phyloP scores from a whole-genome alignment of 2,888 invertebrate species.

The Hyposoter didymator region DNA sequence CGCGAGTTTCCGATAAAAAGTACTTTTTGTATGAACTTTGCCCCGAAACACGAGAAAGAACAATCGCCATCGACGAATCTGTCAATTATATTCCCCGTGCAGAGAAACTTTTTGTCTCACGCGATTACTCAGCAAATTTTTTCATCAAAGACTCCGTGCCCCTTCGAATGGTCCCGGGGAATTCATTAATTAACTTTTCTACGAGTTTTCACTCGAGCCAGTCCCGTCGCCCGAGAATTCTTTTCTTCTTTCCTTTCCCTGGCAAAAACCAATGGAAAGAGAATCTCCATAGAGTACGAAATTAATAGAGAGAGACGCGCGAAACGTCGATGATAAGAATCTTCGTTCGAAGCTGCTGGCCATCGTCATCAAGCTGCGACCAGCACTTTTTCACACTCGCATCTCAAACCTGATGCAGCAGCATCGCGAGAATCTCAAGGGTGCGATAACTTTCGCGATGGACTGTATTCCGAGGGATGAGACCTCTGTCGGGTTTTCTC shows the following conservation, averaged over 20 bases:
- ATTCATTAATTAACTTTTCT: constrained; percentile 67
- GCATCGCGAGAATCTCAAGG: constrained; percentile 67
- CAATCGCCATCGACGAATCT: constrained; percentile 11
- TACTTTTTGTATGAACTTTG: too few species aligned
- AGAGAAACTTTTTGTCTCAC: constrained; percentile 50
- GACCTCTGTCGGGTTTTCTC: constrained; percentile 74
- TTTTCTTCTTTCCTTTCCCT: neutral
- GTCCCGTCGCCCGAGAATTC: neutral
- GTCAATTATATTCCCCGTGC: constrained; percentile 37
- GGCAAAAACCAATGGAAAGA: neutral
- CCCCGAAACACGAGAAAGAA: too few species aligned
- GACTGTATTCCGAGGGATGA: constrained; percentile 73
- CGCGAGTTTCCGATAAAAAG: too few species aligned
- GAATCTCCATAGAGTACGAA: constrained; percentile 28
- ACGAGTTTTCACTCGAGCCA: constrained; percentile 48
- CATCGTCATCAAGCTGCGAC: constrained; percentile 19
- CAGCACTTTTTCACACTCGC: constrained; percentile 58
- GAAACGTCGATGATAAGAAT: constrained; percentile 21
- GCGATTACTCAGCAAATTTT: constrained; percentile 47
- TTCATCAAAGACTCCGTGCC: constrained; percentile 55
- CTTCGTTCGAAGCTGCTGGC: neutral
- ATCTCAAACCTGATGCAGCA: neutral
- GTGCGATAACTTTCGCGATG: constrained; percentile 73
- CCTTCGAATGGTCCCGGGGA: constrained; percentile 35
- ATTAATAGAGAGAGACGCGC: neutral